Base-by-base conservation (phyloP, 2,888 invertebrate genomes). In the Spodoptera littoralis region DNA sequence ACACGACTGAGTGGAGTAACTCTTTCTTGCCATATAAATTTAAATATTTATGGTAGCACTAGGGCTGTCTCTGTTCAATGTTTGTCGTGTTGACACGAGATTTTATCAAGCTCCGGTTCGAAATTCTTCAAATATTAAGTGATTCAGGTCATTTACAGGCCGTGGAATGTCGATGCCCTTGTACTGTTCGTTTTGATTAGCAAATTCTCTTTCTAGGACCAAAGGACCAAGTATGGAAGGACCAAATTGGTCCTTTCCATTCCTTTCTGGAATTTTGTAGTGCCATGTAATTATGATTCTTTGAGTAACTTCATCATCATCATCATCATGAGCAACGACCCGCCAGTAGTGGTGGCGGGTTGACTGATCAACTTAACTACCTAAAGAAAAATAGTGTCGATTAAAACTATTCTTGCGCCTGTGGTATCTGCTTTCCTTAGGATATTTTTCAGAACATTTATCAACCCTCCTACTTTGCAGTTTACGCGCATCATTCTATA, bases 81-180 rank as follows among this genome's bases (percentile, higher is more conserved):
- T 36, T 59, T 64, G 55, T 30, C 41, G 8, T 22, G 3, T n/a
- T 49, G 22, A 24, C 36, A 43, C 54, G 54, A 48, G 58, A 64
- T 59, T 64, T 27, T 43, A 30, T 24, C 8, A 13, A 41, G 59
- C 36, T 70, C 71, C 65, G 71, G 70, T 65, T 65, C 43, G 58
- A 70, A 70, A 70, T 70, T 70, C 58, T 52, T 36, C 57, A 58
- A 50, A 58, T 64, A 43, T 45, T 24, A 46, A 54, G 30, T 36
- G 47, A 36, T 59, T 51, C 27, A 64, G 55, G 48, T 55, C 64
- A 52, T 27, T 54, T 48, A 44, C 44, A 52, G 47, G 47, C 18
- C n/a, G 44, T 59, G 13, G 65, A 70, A 70, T 70, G 69, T 30
- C 18, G 69, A 48, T 55, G 64, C 70, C 69, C 69, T 70, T 70